Evolutionary conservation across 2,888 invertebrate species (phyloP).

Genomic region (Plusia festucae): DNA sequence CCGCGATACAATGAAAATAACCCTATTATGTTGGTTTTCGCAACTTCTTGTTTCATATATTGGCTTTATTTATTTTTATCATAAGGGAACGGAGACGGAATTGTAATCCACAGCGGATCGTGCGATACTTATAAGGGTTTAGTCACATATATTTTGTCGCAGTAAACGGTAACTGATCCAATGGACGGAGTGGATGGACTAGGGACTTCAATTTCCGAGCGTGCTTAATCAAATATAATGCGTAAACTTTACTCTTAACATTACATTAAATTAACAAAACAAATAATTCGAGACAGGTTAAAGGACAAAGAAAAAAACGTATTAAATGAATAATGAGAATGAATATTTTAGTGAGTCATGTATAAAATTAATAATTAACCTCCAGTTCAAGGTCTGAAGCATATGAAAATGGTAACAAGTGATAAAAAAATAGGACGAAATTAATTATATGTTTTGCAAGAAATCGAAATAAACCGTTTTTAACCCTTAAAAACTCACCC

Average conservation of each 20-base stretch:
- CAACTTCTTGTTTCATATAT: constrained; percentile 31
- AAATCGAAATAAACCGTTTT: too few species aligned
- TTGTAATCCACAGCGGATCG: constrained; percentile 52
- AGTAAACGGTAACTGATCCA: background rate
- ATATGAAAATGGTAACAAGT: too few species aligned
- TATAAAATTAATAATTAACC: too few species aligned
- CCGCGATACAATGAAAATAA: constrained; percentile 56
- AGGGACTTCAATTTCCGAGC: background rate
- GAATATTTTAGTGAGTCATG: too few species aligned
- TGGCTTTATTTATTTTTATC: constrained; percentile 53
- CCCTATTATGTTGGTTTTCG: constrained; percentile 55
- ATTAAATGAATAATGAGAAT: too few species aligned
- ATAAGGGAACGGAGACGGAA: constrained; percentile 42
- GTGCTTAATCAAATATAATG: background rate
- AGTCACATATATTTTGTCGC: background rate
- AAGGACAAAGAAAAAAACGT: too few species aligned
- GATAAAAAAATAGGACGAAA: too few species aligned
- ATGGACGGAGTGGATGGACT: background rate
- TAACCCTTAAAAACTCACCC: too few species aligned
- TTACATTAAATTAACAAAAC: background rate
- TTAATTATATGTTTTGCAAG: too few species aligned
- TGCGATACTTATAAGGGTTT: constrained; percentile 22
- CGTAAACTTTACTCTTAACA: background rate
- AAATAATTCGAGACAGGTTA: background rate
- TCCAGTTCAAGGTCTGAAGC: too few species aligned